Evolutionary conservation across 1,140 invertebrate species (phyloP), one percentile per base, ranked within the genome.

Genomic region (Centruroides sculpturatus): DNA sequence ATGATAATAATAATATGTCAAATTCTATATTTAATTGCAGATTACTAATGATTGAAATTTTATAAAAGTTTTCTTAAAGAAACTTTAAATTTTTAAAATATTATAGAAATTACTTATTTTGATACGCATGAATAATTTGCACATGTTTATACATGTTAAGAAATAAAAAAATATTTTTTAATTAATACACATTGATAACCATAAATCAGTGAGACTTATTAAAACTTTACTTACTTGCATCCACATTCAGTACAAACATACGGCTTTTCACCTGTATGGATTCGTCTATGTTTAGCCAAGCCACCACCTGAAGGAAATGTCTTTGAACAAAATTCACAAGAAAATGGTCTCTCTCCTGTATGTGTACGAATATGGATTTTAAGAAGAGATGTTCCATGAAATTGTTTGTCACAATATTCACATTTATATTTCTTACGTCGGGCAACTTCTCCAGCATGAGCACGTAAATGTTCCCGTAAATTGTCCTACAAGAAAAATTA

Each of bases 181-280:
- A n/a, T 53, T n/a, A n/a, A n/a, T n/a, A 53, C 11, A 53, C 8
- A 9, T 8, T 34, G 52, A 12, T 3, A 53, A 53, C 8, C 51
- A n/a, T 53, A 23, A 4, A 53, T n/a, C 9, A 13, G 5, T 23
- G 13, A 10, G 35, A 4, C 13, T 4, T 36, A 56, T 36, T 10
- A 11, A 23, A 55, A 52, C n/a, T 35, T 41, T 5, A 41, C 46
- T 55, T 59, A 63, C 62, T 50, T 51, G 5, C 57, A 46, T 7
- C 60, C 59, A 61, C 64, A 70, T 47, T 68, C 59, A 57, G 59
- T 46, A 55, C 66, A 70, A 47, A 84, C 78, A 69, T 85, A 90
- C 0, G 89, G 89, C 48, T 86, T 83, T 72, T 89, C 85, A 60
- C 87, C 86, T 3, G 86, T 89, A 69, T 90, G 87, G 70, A 84